Conservation (phyloP, 1,140 invertebrate species). For the Carposina sasakii region DNA sequence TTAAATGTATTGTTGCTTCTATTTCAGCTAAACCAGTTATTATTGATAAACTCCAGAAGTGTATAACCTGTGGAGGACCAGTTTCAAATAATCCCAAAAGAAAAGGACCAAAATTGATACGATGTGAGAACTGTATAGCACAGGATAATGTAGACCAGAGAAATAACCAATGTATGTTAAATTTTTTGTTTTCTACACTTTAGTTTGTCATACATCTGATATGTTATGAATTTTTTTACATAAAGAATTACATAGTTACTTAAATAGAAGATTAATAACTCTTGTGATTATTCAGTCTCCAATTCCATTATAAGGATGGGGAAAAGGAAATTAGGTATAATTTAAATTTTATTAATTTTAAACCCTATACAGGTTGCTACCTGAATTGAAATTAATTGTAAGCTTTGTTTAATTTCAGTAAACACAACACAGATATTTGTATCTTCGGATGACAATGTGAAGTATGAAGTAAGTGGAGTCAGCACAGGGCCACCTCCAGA, state of each 20-base stretch:
- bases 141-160: slow-evolving; percentile 68
- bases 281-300: no score
- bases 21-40: slow-evolving; percentile 58
- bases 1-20: no score
- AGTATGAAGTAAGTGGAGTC: slow-evolving; percentile 72
- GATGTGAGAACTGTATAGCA: slow-evolving; percentile 75
- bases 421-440: slow-evolving; percentile 77
- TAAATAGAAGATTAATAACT: no score
- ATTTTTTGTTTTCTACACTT: slow-evolving; percentile 8
- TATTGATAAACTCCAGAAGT: slow-evolving; percentile 68
- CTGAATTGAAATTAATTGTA: not conserved
- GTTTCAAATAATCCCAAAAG: slow-evolving; percentile 73
- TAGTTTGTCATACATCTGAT: slow-evolving; percentile 5
- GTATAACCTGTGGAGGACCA: slow-evolving; percentile 73
- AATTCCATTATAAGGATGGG: no score
- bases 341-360: no score
- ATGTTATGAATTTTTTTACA: not conserved
- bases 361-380: no score
- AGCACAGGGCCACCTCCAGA: slow-evolving; percentile 46
- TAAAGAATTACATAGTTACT: slow-evolving; percentile 6
- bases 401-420: slow-evolving; percentile 30
- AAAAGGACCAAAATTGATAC: slow-evolving; percentile 74
- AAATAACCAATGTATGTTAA: slow-evolving; percentile 51
- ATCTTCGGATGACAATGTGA: slow-evolving; percentile 74
- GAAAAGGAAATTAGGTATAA: no score